A percentile compares a stretch with the other conserved stretches of the same genome.
These are phyloP conservation scores for Nipponia nippon DNA, from an alignment of 2,113 vertebrate species.

Conservation along the genomic window DNA sequence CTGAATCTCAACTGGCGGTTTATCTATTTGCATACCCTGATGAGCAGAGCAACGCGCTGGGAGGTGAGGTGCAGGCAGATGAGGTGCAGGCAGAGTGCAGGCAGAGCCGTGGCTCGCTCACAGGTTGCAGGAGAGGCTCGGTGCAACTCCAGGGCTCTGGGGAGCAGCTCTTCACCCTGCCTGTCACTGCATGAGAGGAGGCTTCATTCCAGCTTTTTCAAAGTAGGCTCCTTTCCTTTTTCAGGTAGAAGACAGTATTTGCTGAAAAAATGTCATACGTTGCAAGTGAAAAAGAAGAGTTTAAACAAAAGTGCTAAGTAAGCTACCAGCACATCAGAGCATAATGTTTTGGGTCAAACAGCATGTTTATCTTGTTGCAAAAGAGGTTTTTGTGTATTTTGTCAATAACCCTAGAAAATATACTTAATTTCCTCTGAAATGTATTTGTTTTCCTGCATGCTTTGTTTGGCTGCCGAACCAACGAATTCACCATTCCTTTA, in stretches of 20 bases:
- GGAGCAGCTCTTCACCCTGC: background rate
- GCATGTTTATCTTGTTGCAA: background rate
- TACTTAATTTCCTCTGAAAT: background rate
- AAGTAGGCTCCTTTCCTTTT: background rate
- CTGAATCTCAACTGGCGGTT: background rate
- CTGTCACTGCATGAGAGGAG: background rate
- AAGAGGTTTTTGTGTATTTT: background rate
- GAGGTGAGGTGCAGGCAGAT: background rate
- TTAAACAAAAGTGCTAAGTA: background rate
- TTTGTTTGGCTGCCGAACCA: background rate
- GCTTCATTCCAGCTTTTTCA: background rate
- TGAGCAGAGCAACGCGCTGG: background rate
- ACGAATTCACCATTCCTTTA: background rate
- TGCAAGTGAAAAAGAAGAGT: background rate
- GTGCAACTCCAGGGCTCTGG: background rate
- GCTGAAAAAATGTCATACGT: background rate
- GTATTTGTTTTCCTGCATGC: background rate
- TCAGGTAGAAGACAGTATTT: background rate
- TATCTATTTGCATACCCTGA: background rate
- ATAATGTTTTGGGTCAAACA: background rate
- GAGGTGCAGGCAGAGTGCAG: background rate
- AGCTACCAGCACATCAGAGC: background rate
- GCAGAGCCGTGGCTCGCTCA: accelerated
- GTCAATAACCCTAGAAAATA: background rate
- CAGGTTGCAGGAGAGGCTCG: background rate